These are phyloP conservation scores for Anser brachyrhynchus DNA, from an alignment of 2,113 vertebrate genomes.

Conservation along the genomic window DNA sequence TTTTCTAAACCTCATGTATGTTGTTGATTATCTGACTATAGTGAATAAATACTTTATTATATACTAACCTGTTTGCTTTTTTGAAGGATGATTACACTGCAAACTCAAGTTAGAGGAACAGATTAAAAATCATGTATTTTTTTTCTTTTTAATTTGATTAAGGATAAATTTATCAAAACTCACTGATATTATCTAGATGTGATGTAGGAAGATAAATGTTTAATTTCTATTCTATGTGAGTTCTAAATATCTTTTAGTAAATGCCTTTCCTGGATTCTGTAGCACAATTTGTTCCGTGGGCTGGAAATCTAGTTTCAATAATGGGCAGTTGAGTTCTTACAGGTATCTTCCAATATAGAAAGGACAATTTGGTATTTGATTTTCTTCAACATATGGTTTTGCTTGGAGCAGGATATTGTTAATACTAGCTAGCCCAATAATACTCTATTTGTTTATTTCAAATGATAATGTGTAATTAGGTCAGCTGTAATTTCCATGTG, in stretches of 20 bases:
- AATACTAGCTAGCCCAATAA: neutral
- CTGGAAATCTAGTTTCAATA: neutral
- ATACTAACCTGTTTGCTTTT: neutral
- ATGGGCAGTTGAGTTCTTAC: neutral
- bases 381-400: neutral
- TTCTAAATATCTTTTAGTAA: neutral
- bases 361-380: neutral
- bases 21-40: neutral
- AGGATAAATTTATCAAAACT: neutral
- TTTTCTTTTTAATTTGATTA: neutral
- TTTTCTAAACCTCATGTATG: neutral
- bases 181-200: neutral
- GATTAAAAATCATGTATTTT: neutral
- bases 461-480: neutral
- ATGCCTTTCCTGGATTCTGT: neutral
- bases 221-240: neutral
- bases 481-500: neutral
- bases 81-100: neutral
- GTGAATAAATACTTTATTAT: neutral
- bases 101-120: neutral
- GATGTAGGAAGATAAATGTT: neutral
- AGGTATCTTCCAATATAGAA: neutral
- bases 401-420: neutral
- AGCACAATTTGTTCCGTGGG: neutral
- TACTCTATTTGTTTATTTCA: conserved; percentile 22